phyloP scores from a whole-genome alignment of 2,113 vertebrate species.

The Otocyon megalotis region DNA sequence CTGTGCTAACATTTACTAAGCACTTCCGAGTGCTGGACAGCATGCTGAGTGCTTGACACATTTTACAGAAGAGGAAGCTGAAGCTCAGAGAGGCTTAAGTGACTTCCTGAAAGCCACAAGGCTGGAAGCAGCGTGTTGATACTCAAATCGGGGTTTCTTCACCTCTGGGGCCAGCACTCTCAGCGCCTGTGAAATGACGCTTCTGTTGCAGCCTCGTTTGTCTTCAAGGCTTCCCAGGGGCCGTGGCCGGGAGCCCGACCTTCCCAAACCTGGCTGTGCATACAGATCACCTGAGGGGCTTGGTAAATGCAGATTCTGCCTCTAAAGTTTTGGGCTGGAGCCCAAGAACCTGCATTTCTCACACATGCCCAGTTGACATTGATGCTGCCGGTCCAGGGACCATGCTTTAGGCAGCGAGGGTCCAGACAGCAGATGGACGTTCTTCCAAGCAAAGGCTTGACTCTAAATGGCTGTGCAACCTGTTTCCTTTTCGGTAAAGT shows the following conservation, averaged over 20 bases:
- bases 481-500: background rate
- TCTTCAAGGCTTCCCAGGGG: conserved; percentile 18
- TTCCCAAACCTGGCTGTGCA: background rate
- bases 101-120: conserved; percentile 62
- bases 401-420: background rate
- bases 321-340: background rate
- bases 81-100: conserved; percentile 43
- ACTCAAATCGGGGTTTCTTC: conserved; percentile 39
- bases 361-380: background rate
- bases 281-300: background rate
- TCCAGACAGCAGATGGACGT: background rate
- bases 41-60: conserved; percentile 31
- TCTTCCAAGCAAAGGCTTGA: background rate
- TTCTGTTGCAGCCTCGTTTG: conserved; percentile 16
- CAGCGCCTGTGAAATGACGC: background rate
- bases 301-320: conserved; percentile 40
- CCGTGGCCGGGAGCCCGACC: background rate
- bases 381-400: background rate
- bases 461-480: background rate
- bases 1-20: conserved; percentile 50
- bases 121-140: conserved; percentile 17
- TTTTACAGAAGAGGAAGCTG: conserved; percentile 30
- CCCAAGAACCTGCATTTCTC: background rate
- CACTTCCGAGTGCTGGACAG: background rate
- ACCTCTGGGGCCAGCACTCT: background rate